These are phyloP conservation scores for Nematostella vectensis DNA, from an alignment of 92 coral and sea anemone genomes.

Conservation along the genomic window DNA sequence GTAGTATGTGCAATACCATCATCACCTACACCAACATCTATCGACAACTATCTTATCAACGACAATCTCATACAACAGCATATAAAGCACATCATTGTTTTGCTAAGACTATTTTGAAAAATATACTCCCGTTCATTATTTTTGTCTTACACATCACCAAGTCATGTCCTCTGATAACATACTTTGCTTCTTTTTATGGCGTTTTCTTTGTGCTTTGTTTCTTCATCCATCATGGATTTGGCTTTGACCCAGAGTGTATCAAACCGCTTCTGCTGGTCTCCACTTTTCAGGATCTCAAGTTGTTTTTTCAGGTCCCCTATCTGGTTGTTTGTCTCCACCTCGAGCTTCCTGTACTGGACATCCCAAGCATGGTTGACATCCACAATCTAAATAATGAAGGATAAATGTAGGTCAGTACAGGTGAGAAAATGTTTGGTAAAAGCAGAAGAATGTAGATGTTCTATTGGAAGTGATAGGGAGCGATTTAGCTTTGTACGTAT, in stretches of 20 bases:
- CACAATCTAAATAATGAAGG: constrained; percentile 39
- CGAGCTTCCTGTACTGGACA: constrained; percentile 61
- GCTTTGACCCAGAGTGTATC: constrained; percentile 30
- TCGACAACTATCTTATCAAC: too few species aligned
- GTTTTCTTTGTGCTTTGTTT: constrained; percentile 28
- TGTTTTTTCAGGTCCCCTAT: constrained; percentile 53
- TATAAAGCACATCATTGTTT: too few species aligned
- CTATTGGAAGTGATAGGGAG: too few species aligned
- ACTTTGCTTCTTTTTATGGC: constrained; percentile 25
- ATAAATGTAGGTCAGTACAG: background rate
- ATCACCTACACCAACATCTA: too few species aligned
- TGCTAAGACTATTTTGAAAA: too few species aligned
- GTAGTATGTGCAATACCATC: too few species aligned
- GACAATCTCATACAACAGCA: too few species aligned
- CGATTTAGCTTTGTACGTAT: too few species aligned
- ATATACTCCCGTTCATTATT: too few species aligned
- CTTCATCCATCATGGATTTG: constrained; percentile 30
- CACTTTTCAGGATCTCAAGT: constrained; percentile 29
- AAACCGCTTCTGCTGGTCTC: constrained; percentile 27
- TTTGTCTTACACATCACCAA: too few species aligned
- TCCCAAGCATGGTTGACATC: constrained; percentile 87
- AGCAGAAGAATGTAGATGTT: too few species aligned
- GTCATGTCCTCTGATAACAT: too few species aligned
- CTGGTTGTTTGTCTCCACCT: constrained; percentile 38
- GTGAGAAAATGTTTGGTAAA: background rate